Percentiles rank a stretch among this genome's conserved stretches.
These are phyloP conservation scores for Hemibagrus guttatus DNA, from an alignment of 2,797 vertebrate species.

Conservation along the genomic window DNA sequence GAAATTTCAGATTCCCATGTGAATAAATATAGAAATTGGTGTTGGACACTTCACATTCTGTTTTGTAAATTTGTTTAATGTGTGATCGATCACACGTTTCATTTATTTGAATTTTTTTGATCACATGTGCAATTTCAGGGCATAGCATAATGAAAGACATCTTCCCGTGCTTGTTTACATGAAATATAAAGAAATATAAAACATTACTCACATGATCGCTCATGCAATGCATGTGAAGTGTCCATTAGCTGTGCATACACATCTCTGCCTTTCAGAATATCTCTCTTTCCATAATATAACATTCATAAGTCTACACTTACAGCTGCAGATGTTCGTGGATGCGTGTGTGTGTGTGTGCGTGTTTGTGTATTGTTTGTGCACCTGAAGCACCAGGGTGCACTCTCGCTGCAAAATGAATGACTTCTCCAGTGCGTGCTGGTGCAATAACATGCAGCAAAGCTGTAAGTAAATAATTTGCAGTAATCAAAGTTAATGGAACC, in stretches of 20 bases:
- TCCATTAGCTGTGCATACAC: not conserved
- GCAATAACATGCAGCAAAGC: slow-evolving; percentile 77
- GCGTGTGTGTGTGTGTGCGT: slow-evolving; percentile 30
- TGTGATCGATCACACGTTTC: not conserved
- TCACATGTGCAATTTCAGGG: not conserved
- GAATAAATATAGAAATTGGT: not conserved
- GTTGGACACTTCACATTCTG: not conserved
- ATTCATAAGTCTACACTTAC: not conserved
- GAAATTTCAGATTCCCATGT: not conserved
- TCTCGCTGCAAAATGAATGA: slow-evolving; percentile 44
- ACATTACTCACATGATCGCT: not conserved
- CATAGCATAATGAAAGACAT: too few species aligned
- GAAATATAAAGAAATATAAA: too few species aligned
- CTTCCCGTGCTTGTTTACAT: not conserved
- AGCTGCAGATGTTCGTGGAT: not conserved
- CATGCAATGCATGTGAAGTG: not conserved
- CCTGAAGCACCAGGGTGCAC: slow-evolving; percentile 46
- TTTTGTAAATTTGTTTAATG: not conserved
- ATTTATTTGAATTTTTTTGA: not conserved
- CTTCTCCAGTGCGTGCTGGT: slow-evolving; percentile 57
- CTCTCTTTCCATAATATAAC: not conserved
- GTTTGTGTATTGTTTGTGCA: slow-evolving; percentile 43
- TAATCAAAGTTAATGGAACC: slow-evolving; percentile 87
- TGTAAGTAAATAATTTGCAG: slow-evolving; percentile 87
- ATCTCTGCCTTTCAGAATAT: not conserved